These are phyloP conservation scores for Sphinx pinastri DNA, from an alignment of 2,888 invertebrate genomes.

Conservation along the genomic window DNA sequence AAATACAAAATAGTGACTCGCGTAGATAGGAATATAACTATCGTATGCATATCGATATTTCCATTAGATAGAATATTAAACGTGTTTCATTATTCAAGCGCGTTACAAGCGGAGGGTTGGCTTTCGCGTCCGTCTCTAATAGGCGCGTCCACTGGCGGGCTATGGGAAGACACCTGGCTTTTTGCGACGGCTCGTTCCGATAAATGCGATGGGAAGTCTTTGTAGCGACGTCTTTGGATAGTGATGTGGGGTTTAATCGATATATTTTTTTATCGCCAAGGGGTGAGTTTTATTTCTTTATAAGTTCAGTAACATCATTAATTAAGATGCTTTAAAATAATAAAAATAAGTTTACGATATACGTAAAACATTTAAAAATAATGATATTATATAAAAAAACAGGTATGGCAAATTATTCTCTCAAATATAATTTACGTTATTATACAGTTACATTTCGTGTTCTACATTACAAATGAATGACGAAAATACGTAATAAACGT, in stretches of 20 bases:
- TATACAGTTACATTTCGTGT: too few relatives aligned
- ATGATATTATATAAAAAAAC: too few relatives aligned
- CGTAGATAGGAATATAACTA: too few relatives aligned
- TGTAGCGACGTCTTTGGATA: conserved; percentile 16
- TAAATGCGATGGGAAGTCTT: conserved; percentile 29
- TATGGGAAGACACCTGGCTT: conserved; percentile 55
- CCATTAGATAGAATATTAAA: conserved; percentile 26
- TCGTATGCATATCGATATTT: neutral
- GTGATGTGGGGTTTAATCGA: neutral
- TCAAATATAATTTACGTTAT: too few relatives aligned
- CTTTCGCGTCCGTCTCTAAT: conserved; percentile 50
- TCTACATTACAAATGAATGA: too few relatives aligned
- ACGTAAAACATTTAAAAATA: too few relatives aligned
- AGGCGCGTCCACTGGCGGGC: conserved; percentile 45
- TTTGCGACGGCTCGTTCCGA: conserved; percentile 41
- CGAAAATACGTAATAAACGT: too few relatives aligned
- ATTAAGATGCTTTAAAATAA: too few relatives aligned
- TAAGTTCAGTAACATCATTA: too few relatives aligned
- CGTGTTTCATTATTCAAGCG: conserved; percentile 2
- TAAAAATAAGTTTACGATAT: too few relatives aligned
- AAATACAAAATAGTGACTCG: neutral
- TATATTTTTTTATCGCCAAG: neutral
- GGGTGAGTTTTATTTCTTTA: too few relatives aligned
- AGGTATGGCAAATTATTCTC: too few relatives aligned
- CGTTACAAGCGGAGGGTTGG: conserved; percentile 37